Base-by-base conservation (phyloP, 2,888 invertebrate species). In the Nineta flava region DNA sequence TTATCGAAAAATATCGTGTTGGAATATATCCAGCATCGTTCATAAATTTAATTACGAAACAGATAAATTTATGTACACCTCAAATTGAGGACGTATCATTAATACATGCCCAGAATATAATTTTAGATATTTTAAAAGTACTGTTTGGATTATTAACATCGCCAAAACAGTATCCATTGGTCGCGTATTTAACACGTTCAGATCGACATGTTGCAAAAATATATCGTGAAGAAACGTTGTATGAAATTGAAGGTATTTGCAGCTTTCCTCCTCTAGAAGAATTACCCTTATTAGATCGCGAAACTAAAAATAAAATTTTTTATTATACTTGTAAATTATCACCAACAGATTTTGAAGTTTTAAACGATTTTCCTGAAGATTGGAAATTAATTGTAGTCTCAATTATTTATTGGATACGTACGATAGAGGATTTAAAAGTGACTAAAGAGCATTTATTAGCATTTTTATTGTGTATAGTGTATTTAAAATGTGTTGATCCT, bases 11-110 rank as follows among this genome's bases (percentile, higher is more conserved):
- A 52, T 77, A 82, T 51, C 71, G 76, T 41, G 65, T 65, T 3
- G 81, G 78, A 21, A 59, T 68, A 41, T 74, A 83, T 54, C 79
- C 87, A 0, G 69, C 79, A 9, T 71, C 74, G 52, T 78, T 83
- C 57, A 74, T 87, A 21, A 83, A 87, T 60, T 70, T 87, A 13
- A 65, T 77, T 50, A 73, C 75, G n/a, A 72, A 77, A 38, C 72
- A 76, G 52, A 68, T 77, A 44, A 78, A 80, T 58, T 75, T 83
- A 53, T 79, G 77, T 55, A 72, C 72, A 47, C 79, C 82, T 0
- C 85, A 84, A 68, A 75, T 85, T 6, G 87, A 88, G 63, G 78
- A 84, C 62, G 77, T 75, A 57, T 62, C 64, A 3, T 71, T 73
- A 44, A 67, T 72, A 4, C 76, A 82, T 53, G 73, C 80, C 7